Conservation (phyloP, 2,797 vertebrate genomes). For the Ctenopoma kingsleyae region DNA sequence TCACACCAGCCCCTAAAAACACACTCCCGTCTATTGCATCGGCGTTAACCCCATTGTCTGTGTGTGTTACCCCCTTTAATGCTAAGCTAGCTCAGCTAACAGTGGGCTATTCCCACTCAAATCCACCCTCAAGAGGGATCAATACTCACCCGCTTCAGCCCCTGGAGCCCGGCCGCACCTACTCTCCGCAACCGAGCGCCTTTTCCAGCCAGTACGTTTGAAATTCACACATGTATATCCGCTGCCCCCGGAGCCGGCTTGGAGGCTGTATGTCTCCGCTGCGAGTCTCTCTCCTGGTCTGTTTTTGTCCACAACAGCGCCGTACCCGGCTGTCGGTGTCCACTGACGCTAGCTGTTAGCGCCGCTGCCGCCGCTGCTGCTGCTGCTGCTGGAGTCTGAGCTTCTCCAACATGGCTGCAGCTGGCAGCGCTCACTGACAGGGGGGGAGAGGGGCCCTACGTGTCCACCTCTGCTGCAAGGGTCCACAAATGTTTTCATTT, state of each 20-base stretch:
- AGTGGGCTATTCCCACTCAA: constrained; percentile 72
- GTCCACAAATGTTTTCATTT: neutral
- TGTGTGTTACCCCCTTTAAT: constrained; percentile 66
- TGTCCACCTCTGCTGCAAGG: constrained; percentile 31
- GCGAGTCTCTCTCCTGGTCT: constrained; percentile 55
- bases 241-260: constrained; percentile 48
- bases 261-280: constrained; percentile 40
- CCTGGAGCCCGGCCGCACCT: constrained; percentile 61
- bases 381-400: constrained; percentile 48
- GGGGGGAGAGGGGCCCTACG: constrained; percentile 47
- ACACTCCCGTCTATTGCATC: constrained; percentile 30
- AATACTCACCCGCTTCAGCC: constrained; percentile 75
- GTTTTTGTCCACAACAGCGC: constrained; percentile 82
- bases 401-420: constrained; percentile 81
- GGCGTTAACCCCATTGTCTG: constrained; percentile 76
- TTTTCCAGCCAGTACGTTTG: constrained; percentile 11
- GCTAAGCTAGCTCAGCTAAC: constrained; percentile 82
- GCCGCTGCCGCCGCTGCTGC: constrained; percentile 36
- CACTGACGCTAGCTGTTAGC: constrained; percentile 74
- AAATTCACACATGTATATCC: constrained; percentile 4
- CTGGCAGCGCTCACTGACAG: constrained; percentile 61
- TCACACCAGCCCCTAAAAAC: constrained; percentile 14
- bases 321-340: constrained; percentile 75
- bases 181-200: constrained; percentile 33
- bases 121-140: constrained; percentile 62